Evolutionary conservation across 30 jellyfish, hydroid and myxozoan species (phyloP).

Genomic region (Clytia hemisphaerica): DNA sequence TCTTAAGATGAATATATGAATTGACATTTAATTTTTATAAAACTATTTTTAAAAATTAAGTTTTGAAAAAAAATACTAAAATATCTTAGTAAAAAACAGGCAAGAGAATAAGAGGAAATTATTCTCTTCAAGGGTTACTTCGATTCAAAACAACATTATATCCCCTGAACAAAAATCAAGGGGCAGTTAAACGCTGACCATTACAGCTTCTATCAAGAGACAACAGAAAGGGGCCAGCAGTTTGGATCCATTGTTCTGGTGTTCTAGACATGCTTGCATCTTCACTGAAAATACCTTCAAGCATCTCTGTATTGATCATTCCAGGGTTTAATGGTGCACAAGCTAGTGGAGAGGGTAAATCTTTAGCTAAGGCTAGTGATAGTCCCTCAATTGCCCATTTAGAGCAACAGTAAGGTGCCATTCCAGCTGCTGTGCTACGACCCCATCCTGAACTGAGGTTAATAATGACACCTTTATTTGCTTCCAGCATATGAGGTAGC

Average conservation of each 20-base stretch:
- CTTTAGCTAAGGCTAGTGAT: slow-evolving; percentile 60
- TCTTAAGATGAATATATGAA: too few relatives aligned
- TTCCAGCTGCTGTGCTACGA: slow-evolving; percentile 37
- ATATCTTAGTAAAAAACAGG: too few relatives aligned
- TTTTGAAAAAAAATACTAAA: too few relatives aligned
- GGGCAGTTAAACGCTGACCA: slow-evolving; percentile 54
- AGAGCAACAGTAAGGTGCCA: slow-evolving; percentile 83
- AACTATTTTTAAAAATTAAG: too few relatives aligned
- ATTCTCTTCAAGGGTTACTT: too few relatives aligned
- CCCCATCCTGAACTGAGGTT: slow-evolving; percentile 82
- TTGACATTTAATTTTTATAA: too few relatives aligned
- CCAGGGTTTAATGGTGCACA: slow-evolving; percentile 82
- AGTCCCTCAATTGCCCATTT: slow-evolving; percentile 84
- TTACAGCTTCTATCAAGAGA: slow-evolving; percentile 44
- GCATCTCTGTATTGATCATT: slow-evolving; percentile 58
- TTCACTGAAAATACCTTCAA: slow-evolving; percentile 41
- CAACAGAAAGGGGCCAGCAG: slow-evolving; percentile 55
- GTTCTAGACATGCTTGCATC: slow-evolving; percentile 22
- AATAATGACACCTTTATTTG: slow-evolving; percentile 55
- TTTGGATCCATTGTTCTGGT: slow-evolving; percentile 60
- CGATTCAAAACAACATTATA: too few relatives aligned
- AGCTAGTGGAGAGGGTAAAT: slow-evolving; percentile 75
- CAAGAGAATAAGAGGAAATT: too few relatives aligned
- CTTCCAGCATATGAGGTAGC: slow-evolving; percentile 65
- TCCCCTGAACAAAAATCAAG: not conserved